These are phyloP conservation scores for Aradus depressus DNA, from an alignment of 2,888 invertebrate genomes.

Conservation along the genomic window DNA sequence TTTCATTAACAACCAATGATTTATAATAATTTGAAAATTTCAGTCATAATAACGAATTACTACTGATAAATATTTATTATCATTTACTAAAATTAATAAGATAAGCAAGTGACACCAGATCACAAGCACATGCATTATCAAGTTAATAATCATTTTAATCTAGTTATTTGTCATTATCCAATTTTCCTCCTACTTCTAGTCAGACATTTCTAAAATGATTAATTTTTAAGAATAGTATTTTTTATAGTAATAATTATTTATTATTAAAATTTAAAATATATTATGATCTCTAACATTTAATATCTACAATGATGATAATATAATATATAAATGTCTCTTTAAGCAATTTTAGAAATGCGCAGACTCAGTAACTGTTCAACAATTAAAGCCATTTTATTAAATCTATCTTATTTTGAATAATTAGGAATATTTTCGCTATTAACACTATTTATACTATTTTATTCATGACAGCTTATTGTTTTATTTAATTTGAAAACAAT, in stretches of 20 bases:
- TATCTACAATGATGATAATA: conserved; percentile 7
- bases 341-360: conserved; percentile 13
- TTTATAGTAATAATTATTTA: conserved; percentile 13
- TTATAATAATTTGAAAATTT: background rate
- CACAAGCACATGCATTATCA: too few species aligned
- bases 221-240: too few species aligned
- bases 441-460: background rate
- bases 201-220: too few species aligned
- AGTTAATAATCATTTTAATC: too few species aligned
- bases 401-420: conserved; percentile 8
- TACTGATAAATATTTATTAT: conserved; percentile 5
- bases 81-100: conserved; percentile 5
- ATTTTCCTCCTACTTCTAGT: conserved; percentile 15
- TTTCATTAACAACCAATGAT: background rate
- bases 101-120: too few species aligned
- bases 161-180: background rate
- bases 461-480: background rate
- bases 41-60: background rate
- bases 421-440: conserved; percentile 2
- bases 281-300: conserved; percentile 6
- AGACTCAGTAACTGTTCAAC: conserved; percentile 16
- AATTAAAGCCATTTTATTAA: conserved; percentile 9
- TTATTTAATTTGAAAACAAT: background rate
- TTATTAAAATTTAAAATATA: conserved; percentile 13
- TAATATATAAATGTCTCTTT: conserved; percentile 3